These are phyloP conservation scores for Coptodon bakossiorum DNA, from an alignment of 2,113 vertebrate species.

Conservation along the genomic window DNA sequence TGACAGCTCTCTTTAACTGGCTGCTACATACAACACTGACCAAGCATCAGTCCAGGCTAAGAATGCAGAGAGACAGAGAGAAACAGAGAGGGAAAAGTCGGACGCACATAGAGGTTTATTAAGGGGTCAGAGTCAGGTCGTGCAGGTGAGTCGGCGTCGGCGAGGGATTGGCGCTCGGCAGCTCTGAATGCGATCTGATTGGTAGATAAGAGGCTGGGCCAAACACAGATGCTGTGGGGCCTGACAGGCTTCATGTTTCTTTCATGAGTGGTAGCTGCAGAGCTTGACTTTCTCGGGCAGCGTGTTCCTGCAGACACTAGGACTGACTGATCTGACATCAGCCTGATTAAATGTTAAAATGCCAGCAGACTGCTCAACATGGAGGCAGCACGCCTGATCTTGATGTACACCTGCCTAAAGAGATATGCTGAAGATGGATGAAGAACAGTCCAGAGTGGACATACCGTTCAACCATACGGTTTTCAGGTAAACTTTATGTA, in stretches of 20 bases:
- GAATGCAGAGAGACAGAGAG: neutral
- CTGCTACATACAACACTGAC: neutral
- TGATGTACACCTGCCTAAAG: neutral
- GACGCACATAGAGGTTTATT: neutral
- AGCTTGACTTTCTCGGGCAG: constrained; percentile 20
- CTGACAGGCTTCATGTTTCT: constrained; percentile 19
- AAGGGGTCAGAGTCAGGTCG: neutral
- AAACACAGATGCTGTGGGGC: neutral
- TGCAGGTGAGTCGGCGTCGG: neutral
- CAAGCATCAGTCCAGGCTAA: neutral
- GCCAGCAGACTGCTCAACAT: neutral
- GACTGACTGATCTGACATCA: neutral
- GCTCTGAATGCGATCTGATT: neutral
- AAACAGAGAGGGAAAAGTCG: neutral
- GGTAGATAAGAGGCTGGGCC: neutral
- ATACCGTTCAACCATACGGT: neutral
- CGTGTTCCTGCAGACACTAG: neutral
- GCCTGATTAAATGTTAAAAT: constrained; percentile 37
- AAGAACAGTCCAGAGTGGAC: neutral
- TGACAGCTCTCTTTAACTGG: neutral
- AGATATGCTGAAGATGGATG: neutral
- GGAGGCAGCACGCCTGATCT: neutral
- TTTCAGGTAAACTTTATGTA: neutral
- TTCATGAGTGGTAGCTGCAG: constrained; percentile 14
- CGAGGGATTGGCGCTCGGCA: neutral